Base-by-base conservation (phyloP, 1,140 invertebrate genomes). In the Plectrocnemia conspersa region DNA sequence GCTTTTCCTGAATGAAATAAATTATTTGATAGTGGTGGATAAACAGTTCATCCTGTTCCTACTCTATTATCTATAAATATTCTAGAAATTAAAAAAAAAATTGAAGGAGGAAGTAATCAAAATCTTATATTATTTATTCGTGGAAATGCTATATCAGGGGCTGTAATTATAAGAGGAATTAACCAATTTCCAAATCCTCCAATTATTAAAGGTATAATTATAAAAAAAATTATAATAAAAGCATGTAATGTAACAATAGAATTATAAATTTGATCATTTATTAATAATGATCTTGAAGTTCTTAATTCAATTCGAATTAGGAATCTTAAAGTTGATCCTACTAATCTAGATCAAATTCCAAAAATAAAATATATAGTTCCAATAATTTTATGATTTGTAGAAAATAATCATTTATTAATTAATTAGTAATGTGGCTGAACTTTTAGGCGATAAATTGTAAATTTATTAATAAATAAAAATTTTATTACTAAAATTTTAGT, bases 91-190 rank as follows among this genome's bases (percentile, higher is more conserved):
- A 87, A 61, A 59, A 86, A 62, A 22, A 73, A 67, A 63, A 87
- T 61, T 46, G 81, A 79, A 1, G 82, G 79, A 0, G 78, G 78
- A 47, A 86, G 58, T 49, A 88, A 59, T 77, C 84, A 86, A 77
- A 88, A 87, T 68, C 83, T 85, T 78, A 86, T 79, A 77, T 86
- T 87, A 79, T 88, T 88, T 77, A 87, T 71, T 65, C 84, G 82
- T 5, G 83, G 84, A 52, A 86, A 88, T 4, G 81, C 79, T 76
- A 88, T 87, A 79, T 89, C 86, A 11, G 81, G 79, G 0, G 78
- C 75, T 58, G 80, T 81, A 61, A 88, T 53, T 76, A 86, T 84
- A 73, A 87, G 65, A 32, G 85, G 85, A 3, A 88, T 69, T 68
- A 89, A 69, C 78, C 82, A 88, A 71, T 89, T 88, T 60, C 84